Conservation (phyloP, 2,888 invertebrate genomes). For the Horisme vitalbata region DNA sequence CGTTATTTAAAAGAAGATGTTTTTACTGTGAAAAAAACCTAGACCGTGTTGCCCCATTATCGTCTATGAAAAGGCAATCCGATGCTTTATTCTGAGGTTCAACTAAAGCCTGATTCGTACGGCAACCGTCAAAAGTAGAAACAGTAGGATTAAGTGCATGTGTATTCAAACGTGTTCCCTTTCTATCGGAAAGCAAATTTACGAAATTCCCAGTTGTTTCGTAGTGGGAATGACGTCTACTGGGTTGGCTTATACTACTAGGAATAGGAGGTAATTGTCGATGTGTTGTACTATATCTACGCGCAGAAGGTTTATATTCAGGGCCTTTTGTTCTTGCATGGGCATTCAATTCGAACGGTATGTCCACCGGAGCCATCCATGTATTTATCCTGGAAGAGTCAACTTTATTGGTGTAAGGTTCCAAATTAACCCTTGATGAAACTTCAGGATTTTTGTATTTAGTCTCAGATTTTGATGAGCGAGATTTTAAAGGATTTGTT, state of each 20-base stretch:
- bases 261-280: slow-evolving; percentile 18
- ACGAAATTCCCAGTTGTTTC: slow-evolving; percentile 16
- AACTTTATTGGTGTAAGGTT: not conserved
- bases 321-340: not conserved
- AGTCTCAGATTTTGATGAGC: slow-evolving; percentile 1
- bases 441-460: not conserved
- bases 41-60: slow-evolving; percentile 3
- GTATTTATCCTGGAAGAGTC: not conserved
- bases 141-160: not conserved
- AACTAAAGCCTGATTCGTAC: not conserved
- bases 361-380: not conserved
- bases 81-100: not conserved
- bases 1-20: too few relatives aligned
- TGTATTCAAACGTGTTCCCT: slow-evolving; percentile 14
- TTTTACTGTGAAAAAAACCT: too few relatives aligned
- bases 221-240: slow-evolving; percentile 18
- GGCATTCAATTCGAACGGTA: not conserved
- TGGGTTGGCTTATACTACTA: not conserved
- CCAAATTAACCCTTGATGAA: not conserved
- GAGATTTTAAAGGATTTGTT: slow-evolving; percentile 2
- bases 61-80: too few relatives aligned
- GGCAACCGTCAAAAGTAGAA: not conserved
- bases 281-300: slow-evolving; percentile 9
- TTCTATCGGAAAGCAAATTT: slow-evolving; percentile 12
- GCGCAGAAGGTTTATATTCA: slow-evolving; percentile 5